phyloP scores from a whole-genome alignment of 2,888 invertebrate genomes.

The Drosophila borealis region DNA sequence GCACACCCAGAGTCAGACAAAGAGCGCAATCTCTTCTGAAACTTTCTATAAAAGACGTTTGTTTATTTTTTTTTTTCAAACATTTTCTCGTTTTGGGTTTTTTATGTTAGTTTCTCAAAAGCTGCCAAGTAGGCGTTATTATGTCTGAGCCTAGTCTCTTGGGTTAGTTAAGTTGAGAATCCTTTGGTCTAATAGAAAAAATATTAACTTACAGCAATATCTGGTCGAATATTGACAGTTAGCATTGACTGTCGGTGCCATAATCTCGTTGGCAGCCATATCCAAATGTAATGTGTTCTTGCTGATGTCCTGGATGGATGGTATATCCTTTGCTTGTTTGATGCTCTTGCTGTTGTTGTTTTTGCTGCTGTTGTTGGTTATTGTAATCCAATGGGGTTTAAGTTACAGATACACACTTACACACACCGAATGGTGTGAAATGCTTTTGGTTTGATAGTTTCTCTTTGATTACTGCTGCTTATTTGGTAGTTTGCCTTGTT shows the following conservation, averaged over 20 bases:
- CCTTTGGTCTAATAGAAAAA: neutral
- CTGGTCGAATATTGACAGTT: slow-evolving; percentile 85
- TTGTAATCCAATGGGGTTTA: slow-evolving; percentile 44
- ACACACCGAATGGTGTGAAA: slow-evolving; percentile 29
- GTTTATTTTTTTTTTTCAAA: slow-evolving; percentile 28
- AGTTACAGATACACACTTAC: slow-evolving; percentile 13
- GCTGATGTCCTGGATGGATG: slow-evolving; percentile 11
- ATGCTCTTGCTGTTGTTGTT: neutral
- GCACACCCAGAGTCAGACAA: slow-evolving; percentile 4
- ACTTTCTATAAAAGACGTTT: slow-evolving; percentile 51
- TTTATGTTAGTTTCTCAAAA: neutral
- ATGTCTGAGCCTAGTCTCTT: neutral
- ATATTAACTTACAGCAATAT: slow-evolving; percentile 85
- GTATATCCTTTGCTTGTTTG: slow-evolving; percentile 45
- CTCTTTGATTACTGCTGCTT: slow-evolving; percentile 57
- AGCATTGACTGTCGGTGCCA: slow-evolving; percentile 83
- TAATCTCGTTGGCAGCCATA: slow-evolving; percentile 83
- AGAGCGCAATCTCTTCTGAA: slow-evolving; percentile 42
- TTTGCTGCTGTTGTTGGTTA: slow-evolving; percentile 8
- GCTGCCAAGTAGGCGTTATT: slow-evolving; percentile 13
- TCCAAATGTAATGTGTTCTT: slow-evolving; percentile 53
- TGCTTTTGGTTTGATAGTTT: slow-evolving; percentile 56
- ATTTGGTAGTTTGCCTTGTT: slow-evolving; percentile 62
- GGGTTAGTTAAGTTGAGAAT: slow-evolving; percentile 5
- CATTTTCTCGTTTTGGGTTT: slow-evolving; percentile 26